These are phyloP conservation scores for Gambusia yucatana DNA, from an alignment of 2,797 vertebrate species.

Conservation along the genomic window DNA sequence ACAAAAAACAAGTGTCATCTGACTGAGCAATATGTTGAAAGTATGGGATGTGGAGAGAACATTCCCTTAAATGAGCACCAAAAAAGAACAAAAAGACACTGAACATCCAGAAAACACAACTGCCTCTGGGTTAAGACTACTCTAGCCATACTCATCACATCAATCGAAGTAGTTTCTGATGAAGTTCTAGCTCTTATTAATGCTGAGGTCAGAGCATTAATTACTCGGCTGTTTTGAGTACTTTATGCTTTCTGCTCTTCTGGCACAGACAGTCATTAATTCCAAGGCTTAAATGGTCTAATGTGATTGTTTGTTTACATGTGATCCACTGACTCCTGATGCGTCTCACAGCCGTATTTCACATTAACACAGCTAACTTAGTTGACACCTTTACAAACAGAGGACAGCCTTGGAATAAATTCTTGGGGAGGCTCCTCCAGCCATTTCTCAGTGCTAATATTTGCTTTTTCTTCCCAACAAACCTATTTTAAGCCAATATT, in stretches of 20 bases:
- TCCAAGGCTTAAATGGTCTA: slow-evolving; percentile 12
- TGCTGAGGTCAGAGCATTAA: slow-evolving; percentile 43
- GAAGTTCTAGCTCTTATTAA: slow-evolving; percentile 15
- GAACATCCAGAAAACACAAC: neutral
- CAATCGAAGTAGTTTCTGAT: neutral
- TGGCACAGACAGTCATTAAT: slow-evolving; percentile 37
- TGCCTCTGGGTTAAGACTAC: neutral
- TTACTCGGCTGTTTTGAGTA: slow-evolving; percentile 22
- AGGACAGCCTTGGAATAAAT: neutral
- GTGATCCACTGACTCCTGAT: slow-evolving; percentile 7
- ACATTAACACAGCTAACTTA: slow-evolving; percentile 22
- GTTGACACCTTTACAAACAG: neutral
- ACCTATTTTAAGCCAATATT: too few relatives aligned
- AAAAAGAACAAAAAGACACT: neutral
- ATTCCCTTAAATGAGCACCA: neutral
- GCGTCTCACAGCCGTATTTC: slow-evolving; percentile 27
- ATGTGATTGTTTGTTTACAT: slow-evolving; percentile 30
- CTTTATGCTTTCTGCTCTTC: slow-evolving; percentile 33
- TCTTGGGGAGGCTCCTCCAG: neutral
- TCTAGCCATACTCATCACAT: neutral
- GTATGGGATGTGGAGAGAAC: neutral
- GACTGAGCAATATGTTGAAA: neutral
- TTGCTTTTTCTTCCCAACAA: neutral
- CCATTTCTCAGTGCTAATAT: neutral
- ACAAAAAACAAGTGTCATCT: slow-evolving; percentile 14